Evolutionary conservation across 2,113 vertebrate species (phyloP), one percentile per base, ranked within the genome.

Genomic region (Helogale parvula): DNA sequence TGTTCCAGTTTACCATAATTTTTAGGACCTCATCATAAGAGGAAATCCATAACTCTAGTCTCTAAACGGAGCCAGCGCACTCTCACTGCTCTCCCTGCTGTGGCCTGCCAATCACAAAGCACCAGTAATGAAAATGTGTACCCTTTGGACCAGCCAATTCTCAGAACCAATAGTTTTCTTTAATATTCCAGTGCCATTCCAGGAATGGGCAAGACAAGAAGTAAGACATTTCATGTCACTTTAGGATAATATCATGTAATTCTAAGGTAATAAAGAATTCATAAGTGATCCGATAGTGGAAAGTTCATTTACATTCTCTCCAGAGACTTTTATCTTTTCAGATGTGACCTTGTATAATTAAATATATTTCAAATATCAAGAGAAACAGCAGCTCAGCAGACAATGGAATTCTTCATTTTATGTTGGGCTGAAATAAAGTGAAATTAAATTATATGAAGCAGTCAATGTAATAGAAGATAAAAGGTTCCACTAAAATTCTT

Each of bases 271-370:
- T 99, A 98, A 99, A 99, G 98, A 98, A 99, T 99, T 99, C 98
- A 98, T 99, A 98, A 99, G 95, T 98, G 97, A 98, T 99, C 98
- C 68, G 92, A 98, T 98, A 98, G 89, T 86, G 97, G 97, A 98
- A 98, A 98, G 98, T 99, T 99, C 98, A 98, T 99, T 99, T 99
- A 98, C 96, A 97, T 98, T 98, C 97, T 98, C 98, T 98, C 98
- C 57, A 87, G 98, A 99, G 98, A 98, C 97, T 98, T 98, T 98
- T 99, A 97, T 98, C 98, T 98, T 88, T 98, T 99, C 98, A 98
- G 98, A 99, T 99, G 98, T 99, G 98, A 99, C 99, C 98, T 98
- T 98, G 98, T 99, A 98, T 99, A 99, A 99, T 99, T 99, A 99
- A 99, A 99, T 99, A 98, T 98, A 98, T 98, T 99, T 98, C 98